These are phyloP conservation scores for Harlomillsia oculata DNA, from an alignment of 1,140 invertebrate genomes.

Conservation along the genomic window DNA sequence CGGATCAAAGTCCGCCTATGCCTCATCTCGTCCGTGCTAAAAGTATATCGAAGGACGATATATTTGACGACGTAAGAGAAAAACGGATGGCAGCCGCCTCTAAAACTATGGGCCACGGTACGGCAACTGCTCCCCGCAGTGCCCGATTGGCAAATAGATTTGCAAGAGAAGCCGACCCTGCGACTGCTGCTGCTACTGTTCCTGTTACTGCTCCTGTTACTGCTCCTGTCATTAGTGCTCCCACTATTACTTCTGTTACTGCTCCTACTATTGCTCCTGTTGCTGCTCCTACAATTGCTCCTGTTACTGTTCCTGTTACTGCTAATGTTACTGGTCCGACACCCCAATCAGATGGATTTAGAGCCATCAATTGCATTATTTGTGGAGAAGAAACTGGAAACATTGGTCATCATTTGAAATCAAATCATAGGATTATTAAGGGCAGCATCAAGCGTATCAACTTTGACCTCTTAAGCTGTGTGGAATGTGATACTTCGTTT, in stretches of 20 bases:
- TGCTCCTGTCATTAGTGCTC: not conserved
- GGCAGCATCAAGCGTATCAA: slow-evolving; percentile 14
- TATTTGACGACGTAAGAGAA: not conserved
- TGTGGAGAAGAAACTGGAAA: slow-evolving; percentile 18
- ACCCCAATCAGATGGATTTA: slow-evolving; percentile 8
- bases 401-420: slow-evolving; percentile 17
- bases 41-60: not conserved
- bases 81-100: slow-evolving; percentile 1
- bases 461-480: slow-evolving; percentile 13
- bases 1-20: not conserved
- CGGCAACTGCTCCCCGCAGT: slow-evolving; percentile 17
- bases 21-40: not conserved
- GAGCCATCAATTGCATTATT: slow-evolving; percentile 22
- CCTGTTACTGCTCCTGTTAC: not conserved
- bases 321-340: not conserved
- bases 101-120: slow-evolving; percentile 1
- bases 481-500: slow-evolving; percentile 27
- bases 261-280: not conserved
- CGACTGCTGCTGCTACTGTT: not conserved
- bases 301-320: no score
- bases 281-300: not conserved
- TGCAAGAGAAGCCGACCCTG: not conserved
- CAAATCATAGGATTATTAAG: slow-evolving; percentile 25
- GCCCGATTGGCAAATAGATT: slow-evolving; percentile 21
- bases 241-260: not conserved